A percentile compares a stretch with the other conserved stretches of the same genome.
These are phyloP conservation scores for Arremon aurantiirostris DNA, from an alignment of 2,797 vertebrate species.

Conservation along the genomic window DNA sequence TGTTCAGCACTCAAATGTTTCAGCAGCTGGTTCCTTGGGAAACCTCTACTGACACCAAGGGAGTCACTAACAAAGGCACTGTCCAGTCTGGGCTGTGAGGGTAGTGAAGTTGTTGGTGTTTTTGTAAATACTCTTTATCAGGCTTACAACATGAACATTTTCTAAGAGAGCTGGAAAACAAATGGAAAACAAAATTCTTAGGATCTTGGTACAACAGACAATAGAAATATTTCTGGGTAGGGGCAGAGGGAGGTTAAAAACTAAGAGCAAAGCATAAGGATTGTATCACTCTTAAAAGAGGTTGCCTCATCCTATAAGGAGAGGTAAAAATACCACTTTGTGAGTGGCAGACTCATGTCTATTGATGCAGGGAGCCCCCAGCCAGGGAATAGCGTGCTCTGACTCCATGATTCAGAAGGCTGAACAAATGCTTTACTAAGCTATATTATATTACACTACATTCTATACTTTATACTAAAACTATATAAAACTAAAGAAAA, in stretches of 20 bases:
- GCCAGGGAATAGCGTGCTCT: no score
- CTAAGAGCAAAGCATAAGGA: neutral
- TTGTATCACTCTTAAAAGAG: neutral
- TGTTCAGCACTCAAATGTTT: neutral
- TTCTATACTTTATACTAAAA: no score
- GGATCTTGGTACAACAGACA: neutral
- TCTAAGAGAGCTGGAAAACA: neutral
- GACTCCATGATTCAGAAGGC: no score
- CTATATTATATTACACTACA: no score
- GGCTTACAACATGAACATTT: neutral
- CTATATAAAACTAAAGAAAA: no score
- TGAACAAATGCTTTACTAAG: no score
- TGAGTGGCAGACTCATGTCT: neutral
- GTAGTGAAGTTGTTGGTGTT: neutral
- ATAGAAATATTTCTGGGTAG: neutral
- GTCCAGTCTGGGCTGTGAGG: neutral
- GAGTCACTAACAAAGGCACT: neutral
- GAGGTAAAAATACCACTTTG: neutral
- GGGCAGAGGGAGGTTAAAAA: neutral
- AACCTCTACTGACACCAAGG: accelerated
- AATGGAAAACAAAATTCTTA: neutral
- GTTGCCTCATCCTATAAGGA: neutral
- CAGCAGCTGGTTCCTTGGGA: neutral
- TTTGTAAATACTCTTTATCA: neutral
- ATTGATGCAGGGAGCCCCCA: no score